Evolutionary conservation across 2,797 vertebrate genomes (phyloP).

Genomic region (Aselliscus stoliczkanus): DNA sequence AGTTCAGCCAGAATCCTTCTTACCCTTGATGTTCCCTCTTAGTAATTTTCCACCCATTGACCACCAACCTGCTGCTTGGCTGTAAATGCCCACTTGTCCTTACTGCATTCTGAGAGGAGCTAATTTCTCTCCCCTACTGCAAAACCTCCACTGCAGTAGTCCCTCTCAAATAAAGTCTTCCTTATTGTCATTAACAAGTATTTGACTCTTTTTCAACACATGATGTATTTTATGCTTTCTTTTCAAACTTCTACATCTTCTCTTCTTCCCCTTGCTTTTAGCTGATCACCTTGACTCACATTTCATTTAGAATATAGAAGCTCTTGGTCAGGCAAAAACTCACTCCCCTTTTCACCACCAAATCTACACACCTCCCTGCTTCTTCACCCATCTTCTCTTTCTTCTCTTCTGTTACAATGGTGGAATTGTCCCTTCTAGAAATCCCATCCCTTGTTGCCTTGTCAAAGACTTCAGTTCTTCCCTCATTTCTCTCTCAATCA

Average conservation of each 20-base stretch:
- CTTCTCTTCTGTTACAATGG: not conserved
- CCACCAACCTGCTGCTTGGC: not conserved
- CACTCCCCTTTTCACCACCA: not conserved
- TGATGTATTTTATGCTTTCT: not conserved
- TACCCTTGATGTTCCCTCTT: not conserved
- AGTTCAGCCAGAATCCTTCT: not conserved
- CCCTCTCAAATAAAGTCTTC: not conserved
- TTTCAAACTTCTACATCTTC: not conserved
- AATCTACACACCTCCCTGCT: not conserved
- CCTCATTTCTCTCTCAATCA: not conserved
- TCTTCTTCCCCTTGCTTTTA: not conserved
- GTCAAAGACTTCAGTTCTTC: not conserved
- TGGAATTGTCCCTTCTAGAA: not conserved
- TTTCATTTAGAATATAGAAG: not conserved
- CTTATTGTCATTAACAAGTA: not conserved
- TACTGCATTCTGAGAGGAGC: not conserved
- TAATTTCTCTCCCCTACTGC: not conserved
- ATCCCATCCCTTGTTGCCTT: not conserved
- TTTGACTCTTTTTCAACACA: not conserved
- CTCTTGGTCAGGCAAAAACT: not conserved
- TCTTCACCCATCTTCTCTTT: not conserved
- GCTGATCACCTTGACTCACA: not conserved
- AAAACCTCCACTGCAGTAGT: not conserved
- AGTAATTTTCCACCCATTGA: not conserved
- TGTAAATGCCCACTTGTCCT: not conserved